phyloP scores from a whole-genome alignment of 1,140 invertebrate species.

The Heliothis virescens region DNA sequence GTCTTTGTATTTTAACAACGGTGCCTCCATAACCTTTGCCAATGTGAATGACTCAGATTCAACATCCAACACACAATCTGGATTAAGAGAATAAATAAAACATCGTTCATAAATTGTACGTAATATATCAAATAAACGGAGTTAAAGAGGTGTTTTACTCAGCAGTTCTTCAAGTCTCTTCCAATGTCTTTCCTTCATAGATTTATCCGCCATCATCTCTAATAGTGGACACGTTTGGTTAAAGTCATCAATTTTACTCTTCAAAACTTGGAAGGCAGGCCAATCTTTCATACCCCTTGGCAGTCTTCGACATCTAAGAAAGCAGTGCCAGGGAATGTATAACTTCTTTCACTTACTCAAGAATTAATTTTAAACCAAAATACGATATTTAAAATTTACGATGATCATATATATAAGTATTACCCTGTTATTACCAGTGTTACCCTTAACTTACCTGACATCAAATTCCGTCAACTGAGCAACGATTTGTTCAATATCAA shows the following conservation, averaged over 20 bases:
- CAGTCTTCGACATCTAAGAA: slow-evolving; percentile 90
- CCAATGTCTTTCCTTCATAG: slow-evolving; percentile 97
- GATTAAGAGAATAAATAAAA: slow-evolving; percentile 11
- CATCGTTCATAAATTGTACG: slow-evolving; percentile 1
- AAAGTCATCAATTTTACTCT: slow-evolving; percentile 96
- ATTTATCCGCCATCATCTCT: slow-evolving; percentile 95
- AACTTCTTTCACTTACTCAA: too few relatives aligned
- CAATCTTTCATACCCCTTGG: slow-evolving; percentile 95
- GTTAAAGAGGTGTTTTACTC: slow-evolving; percentile 61
- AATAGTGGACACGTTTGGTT: slow-evolving; percentile 95
- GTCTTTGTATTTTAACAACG: slow-evolving; percentile 93
- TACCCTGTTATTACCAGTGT: too few relatives aligned
- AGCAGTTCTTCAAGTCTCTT: slow-evolving; percentile 90
- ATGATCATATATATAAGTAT: not conserved
- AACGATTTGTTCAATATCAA: slow-evolving; percentile 94
- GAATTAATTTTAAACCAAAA: too few relatives aligned
- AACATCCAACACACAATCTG: slow-evolving; percentile 91
- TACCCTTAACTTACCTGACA: too few relatives aligned
- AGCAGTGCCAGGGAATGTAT: not conserved
- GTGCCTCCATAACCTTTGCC: slow-evolving; percentile 93
- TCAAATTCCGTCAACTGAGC: slow-evolving; percentile 93
- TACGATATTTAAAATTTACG: too few relatives aligned
- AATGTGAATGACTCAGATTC: slow-evolving; percentile 93
- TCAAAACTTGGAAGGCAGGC: slow-evolving; percentile 95
- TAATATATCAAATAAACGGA: not conserved